phyloP scores from a whole-genome alignment of 2,113 vertebrate genomes.

The Emydocephalus ijimae region DNA sequence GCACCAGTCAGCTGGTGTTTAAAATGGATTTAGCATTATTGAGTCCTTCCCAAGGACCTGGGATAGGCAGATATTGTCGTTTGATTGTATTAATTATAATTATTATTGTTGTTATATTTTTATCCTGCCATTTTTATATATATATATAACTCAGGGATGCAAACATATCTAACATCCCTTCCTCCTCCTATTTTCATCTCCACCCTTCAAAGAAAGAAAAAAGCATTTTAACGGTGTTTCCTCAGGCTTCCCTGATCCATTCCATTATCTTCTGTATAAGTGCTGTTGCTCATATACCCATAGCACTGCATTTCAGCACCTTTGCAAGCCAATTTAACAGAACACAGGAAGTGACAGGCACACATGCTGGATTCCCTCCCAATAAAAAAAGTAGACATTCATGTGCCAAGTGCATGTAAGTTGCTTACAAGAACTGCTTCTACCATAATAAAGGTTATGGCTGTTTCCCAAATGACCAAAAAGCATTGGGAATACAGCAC shows the following conservation, averaged over 20 bases:
- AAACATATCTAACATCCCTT: neutral
- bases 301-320: neutral
- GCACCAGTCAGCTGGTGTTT: neutral
- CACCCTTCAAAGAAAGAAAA: neutral
- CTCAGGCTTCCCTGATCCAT: neutral
- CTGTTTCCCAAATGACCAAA: neutral
- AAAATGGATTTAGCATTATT: neutral
- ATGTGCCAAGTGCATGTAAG: neutral
- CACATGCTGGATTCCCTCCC: neutral
- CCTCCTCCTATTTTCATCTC: neutral
- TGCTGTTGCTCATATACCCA: neutral
- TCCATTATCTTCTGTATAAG: neutral
- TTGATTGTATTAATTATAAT: neutral
- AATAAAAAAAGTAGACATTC: neutral
- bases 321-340: neutral
- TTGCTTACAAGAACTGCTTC: neutral
- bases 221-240: neutral
- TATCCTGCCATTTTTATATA: neutral
- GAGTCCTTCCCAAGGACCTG: neutral
- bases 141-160: neutral
- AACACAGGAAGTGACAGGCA: neutral
- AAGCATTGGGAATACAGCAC: neutral
- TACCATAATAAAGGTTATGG: neutral
- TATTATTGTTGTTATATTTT: neutral
- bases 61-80: neutral